Base-by-base conservation (phyloP, 2,113 vertebrate species). In the Tragelaphus scriptus region DNA sequence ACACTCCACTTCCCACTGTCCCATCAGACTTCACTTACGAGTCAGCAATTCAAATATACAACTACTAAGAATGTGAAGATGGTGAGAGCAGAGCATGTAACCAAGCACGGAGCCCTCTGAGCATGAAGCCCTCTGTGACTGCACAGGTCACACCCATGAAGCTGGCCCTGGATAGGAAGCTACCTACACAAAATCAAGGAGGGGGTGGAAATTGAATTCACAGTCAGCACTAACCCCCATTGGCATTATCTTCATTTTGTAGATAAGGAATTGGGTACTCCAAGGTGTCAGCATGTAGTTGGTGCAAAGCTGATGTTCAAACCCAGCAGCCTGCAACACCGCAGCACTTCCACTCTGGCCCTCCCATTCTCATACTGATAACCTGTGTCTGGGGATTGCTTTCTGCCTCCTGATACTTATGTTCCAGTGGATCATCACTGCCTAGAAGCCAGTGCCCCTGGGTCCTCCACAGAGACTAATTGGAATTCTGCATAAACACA, bases 401-500 rank as follows among this genome's bases (percentile, higher is more conserved):
- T 79, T 79, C 53, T 61, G 32, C 36, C 7, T 79, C 47, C 49
- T 21, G 21, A 51, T 53, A 4, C 55, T 47, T 79, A 13, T 5
- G 40, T 49, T 16, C 51, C 21, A 23, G 21, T 32, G 36, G 14
- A 1, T 71, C 14, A 9, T 77, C 58, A 53, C 68, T 36, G 56
- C 88, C 79, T 49, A 65, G 85, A 92, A 80, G 59, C 86, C 36
- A 58, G 6, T 75, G 47, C 30, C 85, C n/a, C 68, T 79, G 82
- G 47, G 16, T 77, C 40, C 53, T 19, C 61, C 32, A 4, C 30
- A 40, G 86, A 86, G 90, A 84, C 61, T 40, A 7, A 30, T 3
- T 95, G 92, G 26, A 79, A 87, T 91, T 93, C 77, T 97, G 61
- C 71, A 49, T 36, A 91, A 91, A 89, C 6, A 65, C 19, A 49